phyloP scores from a whole-genome alignment of 2,888 invertebrate genomes.

The Agonopterix heracliana region DNA sequence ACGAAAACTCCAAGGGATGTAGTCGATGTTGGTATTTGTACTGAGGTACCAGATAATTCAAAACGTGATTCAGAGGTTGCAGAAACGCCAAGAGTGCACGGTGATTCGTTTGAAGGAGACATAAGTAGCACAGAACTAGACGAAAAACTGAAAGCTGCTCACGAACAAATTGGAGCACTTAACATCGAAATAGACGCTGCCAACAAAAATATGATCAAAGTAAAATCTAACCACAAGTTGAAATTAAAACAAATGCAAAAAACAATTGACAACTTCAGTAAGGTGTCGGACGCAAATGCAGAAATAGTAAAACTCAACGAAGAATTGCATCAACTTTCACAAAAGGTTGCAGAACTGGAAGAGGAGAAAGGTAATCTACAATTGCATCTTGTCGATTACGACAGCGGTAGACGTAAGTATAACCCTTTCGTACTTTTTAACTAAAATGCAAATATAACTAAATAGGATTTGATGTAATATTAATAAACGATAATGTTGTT shows the following conservation, averaged over 20 bases:
- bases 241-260: conserved; percentile 87
- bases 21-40: conserved; percentile 39
- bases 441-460: background rate
- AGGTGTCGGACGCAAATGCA: conserved; percentile 81
- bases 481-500: conserved; percentile 18
- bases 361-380: conserved; percentile 95
- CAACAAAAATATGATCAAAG: conserved; percentile 86
- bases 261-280: conserved; percentile 80
- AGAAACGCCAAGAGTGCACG: background rate
- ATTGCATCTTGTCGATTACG: conserved; percentile 87
- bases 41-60: conserved; percentile 25
- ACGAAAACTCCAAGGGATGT: conserved; percentile 17
- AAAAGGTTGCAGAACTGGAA: conserved; percentile 88
- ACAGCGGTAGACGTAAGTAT: conserved; percentile 80
- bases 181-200: conserved; percentile 83
- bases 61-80: conserved; percentile 6
- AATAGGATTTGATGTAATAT: background rate
- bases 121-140: conserved; percentile 42
- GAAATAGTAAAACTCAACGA: conserved; percentile 80
- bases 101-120: conserved; percentile 1
- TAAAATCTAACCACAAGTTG: conserved; percentile 81
- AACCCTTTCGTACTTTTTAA: background rate
- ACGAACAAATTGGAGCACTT: conserved; percentile 68
- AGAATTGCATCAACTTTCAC: conserved; percentile 79
- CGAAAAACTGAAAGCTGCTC: conserved; percentile 59